These are phyloP conservation scores for Ormyrus nitidulus DNA, from an alignment of 2,888 invertebrate species.

Conservation along the genomic window DNA sequence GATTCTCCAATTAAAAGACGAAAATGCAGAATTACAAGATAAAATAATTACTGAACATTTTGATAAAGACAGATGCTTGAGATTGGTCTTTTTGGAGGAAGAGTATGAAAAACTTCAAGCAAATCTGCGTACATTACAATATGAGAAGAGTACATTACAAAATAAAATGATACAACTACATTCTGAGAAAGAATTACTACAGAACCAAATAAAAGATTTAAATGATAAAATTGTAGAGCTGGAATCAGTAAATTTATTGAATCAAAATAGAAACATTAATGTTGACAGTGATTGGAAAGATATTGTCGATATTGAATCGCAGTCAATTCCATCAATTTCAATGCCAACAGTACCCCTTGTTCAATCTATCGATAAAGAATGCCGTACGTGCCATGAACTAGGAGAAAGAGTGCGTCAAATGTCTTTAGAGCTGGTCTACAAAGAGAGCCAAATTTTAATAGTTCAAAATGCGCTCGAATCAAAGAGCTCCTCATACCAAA, in stretches of 20 bases:
- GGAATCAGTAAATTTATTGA: constrained; percentile 59
- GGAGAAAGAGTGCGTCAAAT: constrained; percentile 63
- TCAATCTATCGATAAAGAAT: constrained; percentile 40
- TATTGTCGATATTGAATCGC: constrained; percentile 43
- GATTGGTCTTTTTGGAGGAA: constrained; percentile 47
- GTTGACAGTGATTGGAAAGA: constrained; percentile 43
- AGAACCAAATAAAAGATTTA: constrained; percentile 54
- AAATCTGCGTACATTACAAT: constrained; percentile 34
- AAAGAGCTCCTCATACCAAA: constrained; percentile 67
- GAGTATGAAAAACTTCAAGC: constrained; percentile 59
- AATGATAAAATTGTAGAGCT: constrained; percentile 57
- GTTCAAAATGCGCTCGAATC: constrained; percentile 68
- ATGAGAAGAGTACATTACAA: constrained; percentile 9
- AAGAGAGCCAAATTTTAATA: constrained; percentile 66
- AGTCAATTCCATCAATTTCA: constrained; percentile 1
- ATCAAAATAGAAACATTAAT: constrained; percentile 63
- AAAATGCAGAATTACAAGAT: constrained; percentile 60
- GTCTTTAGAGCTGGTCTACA: constrained; percentile 68
- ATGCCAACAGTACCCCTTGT: constrained; percentile 44
- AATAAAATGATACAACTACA: constrained; percentile 48
- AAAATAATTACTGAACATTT: constrained; percentile 65
- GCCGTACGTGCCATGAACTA: constrained; percentile 54
- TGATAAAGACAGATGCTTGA: constrained; percentile 61
- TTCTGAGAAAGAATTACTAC: constrained; percentile 44
- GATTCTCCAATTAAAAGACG: constrained; percentile 59